Conservation (phyloP, 2,113 vertebrate genomes). For the Microcebus jonahi region DNA sequence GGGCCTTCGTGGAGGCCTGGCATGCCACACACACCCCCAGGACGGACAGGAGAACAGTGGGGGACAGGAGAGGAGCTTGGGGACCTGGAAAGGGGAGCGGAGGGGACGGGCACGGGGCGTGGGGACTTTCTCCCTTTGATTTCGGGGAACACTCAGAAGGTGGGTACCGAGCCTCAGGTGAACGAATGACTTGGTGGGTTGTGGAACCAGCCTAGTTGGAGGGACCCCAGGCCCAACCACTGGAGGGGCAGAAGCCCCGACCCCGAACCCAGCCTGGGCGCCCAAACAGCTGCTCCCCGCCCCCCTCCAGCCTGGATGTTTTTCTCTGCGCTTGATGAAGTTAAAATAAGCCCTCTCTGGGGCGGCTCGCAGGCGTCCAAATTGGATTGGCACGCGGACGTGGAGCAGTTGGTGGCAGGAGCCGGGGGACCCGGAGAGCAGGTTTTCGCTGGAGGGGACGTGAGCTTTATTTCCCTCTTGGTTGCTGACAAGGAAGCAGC, state of each 20-base stretch:
- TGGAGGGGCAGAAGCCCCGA: background rate
- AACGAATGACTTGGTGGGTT: background rate
- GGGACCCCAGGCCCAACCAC: background rate
- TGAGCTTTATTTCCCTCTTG: constrained; percentile 91
- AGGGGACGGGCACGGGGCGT: background rate
- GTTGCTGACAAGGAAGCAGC: constrained; percentile 88
- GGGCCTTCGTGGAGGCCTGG: background rate
- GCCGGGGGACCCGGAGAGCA: constrained; percentile 87
- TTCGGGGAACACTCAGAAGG: background rate
- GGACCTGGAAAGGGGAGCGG: background rate
- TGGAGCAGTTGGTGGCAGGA: constrained; percentile 88
- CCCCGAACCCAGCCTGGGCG: background rate
- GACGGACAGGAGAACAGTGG: background rate
- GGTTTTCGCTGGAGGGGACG: constrained; percentile 91
- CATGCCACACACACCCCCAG: too few species aligned
- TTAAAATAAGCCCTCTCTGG: constrained; percentile 86
- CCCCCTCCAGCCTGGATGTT: constrained; percentile 79
- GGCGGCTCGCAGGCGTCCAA: constrained; percentile 82
- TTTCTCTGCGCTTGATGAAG: constrained; percentile 86
- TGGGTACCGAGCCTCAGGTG: background rate
- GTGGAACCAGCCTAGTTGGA: background rate
- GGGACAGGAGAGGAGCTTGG: background rate
- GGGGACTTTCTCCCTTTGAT: background rate
- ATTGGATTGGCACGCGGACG: constrained; percentile 88
- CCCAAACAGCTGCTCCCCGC: constrained; percentile 26